These are phyloP conservation scores for Choloepus didactylus DNA, from an alignment of 2,797 vertebrate species.

Conservation along the genomic window DNA sequence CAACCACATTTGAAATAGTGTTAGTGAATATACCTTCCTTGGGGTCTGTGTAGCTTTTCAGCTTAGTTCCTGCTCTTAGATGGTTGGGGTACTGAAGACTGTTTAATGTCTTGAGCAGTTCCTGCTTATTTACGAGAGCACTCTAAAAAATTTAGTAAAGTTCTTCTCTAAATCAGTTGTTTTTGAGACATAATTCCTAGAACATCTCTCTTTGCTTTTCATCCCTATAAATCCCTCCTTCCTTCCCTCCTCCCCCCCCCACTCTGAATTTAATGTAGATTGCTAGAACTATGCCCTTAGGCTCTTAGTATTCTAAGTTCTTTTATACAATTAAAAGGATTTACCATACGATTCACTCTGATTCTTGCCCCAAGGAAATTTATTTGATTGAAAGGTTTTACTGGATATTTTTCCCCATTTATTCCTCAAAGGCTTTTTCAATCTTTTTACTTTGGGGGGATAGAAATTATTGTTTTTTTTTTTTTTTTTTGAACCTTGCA, in stretches of 20 bases:
- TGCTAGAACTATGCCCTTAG: neutral
- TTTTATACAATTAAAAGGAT: neutral
- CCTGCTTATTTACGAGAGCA: slow-evolving; percentile 33
- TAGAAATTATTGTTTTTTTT: neutral
- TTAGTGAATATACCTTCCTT: neutral
- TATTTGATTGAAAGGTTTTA: slow-evolving; percentile 38
- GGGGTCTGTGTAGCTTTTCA: neutral
- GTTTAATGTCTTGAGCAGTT: neutral
- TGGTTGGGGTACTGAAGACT: neutral
- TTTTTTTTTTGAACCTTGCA: neutral
- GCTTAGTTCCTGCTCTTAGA: neutral
- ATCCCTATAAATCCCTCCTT: neutral
- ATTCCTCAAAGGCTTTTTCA: neutral
- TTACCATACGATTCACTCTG: slow-evolving; percentile 40
- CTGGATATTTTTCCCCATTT: slow-evolving; percentile 38
- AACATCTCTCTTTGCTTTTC: slow-evolving; percentile 26
- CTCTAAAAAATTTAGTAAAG: neutral
- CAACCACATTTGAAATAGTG: neutral
- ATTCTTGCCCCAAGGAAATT: slow-evolving; percentile 27
- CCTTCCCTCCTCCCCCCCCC: neutral
- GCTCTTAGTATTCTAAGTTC: neutral
- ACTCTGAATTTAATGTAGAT: slow-evolving; percentile 10
- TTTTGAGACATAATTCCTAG: neutral
- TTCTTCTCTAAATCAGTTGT: neutral
- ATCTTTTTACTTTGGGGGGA: neutral